Evolutionary conservation across 2,113 vertebrate species (phyloP), one percentile per base, ranked within the genome.

Genomic region (Xenus cinereus): DNA sequence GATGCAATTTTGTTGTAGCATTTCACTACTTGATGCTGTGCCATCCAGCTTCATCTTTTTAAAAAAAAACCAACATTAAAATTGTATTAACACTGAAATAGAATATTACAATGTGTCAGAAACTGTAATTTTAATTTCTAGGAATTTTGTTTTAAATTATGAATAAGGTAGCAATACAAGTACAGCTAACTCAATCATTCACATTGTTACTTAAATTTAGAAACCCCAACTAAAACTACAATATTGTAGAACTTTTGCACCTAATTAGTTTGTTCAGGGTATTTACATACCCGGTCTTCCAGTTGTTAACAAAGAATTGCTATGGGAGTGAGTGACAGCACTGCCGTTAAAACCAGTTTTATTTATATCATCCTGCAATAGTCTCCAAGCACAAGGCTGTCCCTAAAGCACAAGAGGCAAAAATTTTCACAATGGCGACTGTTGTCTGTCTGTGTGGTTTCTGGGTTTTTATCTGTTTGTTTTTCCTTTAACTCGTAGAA

Each of bases 401-500:
- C 27, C 50, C 64, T 89, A 26, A 37, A 93, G 57, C 45, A 28
- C 12, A 64, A 74, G 28, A 74, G 56, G 84, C 57, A 74, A 1
- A 83, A 74, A 9, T 26, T 43, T 79, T 95, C 59, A 21, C 56
- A 54, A 1, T 59, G 71, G 39, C 11, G 15, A 56, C 62, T 89
- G 62, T 59, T 92, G 60, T 90, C 74, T 91, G 0, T 91, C 68
- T 94, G 46, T 94, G 51, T 84, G 79, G n/a, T 95, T 96, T 94
- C 84, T 82, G 93, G 77, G 37, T 45, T 93, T 97, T 97, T 86
- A 96, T 89, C 91, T 96, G 27, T 94, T 82, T 97, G 59, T 95
- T 96, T 95, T 71, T 93, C 91, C 95, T 97, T 97, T 91, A 76
- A 95, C 82, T 96, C 48, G 21, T 97, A 99, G 99, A 99, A 99